Evolutionary conservation across 2,113 vertebrate species (phyloP).

Genomic region (Cyanoliseus patagonus): DNA sequence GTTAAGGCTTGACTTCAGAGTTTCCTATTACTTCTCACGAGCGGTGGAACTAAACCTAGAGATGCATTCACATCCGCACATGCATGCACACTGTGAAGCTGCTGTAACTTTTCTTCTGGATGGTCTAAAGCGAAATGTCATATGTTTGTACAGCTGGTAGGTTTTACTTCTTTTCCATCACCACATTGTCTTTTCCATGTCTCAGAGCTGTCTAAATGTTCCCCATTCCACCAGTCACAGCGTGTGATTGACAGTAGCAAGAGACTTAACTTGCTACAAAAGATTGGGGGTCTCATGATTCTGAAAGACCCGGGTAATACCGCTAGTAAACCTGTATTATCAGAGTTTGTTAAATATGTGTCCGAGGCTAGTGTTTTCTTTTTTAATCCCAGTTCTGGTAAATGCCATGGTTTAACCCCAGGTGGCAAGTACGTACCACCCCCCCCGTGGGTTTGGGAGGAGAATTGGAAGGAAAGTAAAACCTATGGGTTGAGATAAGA

Average conservation of each 20-base stretch:
- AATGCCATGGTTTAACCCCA: neutral
- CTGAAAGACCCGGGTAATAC: neutral
- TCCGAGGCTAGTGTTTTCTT: neutral
- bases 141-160: neutral
- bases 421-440: neutral
- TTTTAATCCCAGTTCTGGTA: neutral
- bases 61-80: neutral
- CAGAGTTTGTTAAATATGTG: neutral
- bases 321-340: neutral
- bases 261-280: neutral
- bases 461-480: neutral
- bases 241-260: neutral
- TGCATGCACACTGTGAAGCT: neutral
- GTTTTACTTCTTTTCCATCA: neutral
- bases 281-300: neutral
- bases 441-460: neutral
- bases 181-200: neutral
- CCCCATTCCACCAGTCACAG: neutral
- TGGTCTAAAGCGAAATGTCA: neutral
- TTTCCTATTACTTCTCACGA: neutral
- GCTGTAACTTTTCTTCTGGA: neutral
- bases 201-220: neutral
- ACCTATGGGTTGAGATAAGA: neutral
- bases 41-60: neutral
- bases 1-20: neutral